phyloP scores from a whole-genome alignment of 2,888 invertebrate genomes.

The Leptopterna dolabrata region DNA sequence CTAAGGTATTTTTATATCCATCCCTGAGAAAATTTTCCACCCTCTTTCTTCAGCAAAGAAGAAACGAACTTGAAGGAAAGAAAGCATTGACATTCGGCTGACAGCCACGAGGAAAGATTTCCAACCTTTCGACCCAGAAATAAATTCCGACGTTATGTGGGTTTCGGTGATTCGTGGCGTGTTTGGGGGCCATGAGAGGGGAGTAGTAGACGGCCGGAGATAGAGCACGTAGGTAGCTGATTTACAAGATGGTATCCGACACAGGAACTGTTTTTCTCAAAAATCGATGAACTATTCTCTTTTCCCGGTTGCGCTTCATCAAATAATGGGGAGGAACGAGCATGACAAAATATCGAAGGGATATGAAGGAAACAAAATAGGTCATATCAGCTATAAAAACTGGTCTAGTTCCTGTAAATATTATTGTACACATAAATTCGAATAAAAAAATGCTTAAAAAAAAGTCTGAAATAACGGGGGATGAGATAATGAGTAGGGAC shows the following conservation, averaged over 20 bases:
- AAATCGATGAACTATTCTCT: background rate
- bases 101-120: background rate
- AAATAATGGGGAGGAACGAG: background rate
- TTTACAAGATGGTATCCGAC: slow-evolving; percentile 45
- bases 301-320: background rate
- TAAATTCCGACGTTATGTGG: slow-evolving; percentile 41
- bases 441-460: too few relatives aligned
- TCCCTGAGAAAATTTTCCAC: background rate
- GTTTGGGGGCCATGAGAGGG: slow-evolving; percentile 31
- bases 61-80: background rate
- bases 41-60: background rate
- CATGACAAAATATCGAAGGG: background rate
- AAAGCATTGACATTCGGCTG: background rate
- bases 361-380: background rate
- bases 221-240: slow-evolving; percentile 33
- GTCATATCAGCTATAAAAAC: background rate
- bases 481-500: too few relatives aligned
- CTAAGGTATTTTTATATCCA: background rate
- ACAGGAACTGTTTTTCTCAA: slow-evolving; percentile 4
- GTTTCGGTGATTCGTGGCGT: slow-evolving; percentile 33
- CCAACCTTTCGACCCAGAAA: slow-evolving; percentile 12
- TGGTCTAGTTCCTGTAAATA: too few relatives aligned
- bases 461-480: too few relatives aligned
- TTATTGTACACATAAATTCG: too few relatives aligned
- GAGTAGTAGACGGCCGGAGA: background rate